Base-by-base conservation (phyloP, 2,113 vertebrate species). In the Larimichthys polyactis region DNA sequence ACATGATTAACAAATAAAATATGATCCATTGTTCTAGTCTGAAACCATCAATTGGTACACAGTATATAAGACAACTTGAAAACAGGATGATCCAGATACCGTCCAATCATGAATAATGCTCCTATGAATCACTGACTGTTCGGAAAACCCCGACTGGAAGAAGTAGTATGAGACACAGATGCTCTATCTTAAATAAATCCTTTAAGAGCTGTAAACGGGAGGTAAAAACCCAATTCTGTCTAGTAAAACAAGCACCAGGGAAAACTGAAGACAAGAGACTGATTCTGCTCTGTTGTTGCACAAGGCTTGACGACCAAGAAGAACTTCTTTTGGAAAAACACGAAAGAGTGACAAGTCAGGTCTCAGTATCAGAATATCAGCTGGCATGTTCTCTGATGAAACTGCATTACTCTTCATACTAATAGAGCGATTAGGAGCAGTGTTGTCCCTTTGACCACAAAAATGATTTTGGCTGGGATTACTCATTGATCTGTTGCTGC, bases 401-500 rank as follows among this genome's bases (percentile, higher is more conserved):
- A 32, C 68, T 73, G 14, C 22, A 57, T 27, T 58, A 24, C 40
- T 76, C 66, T 64, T 62, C 48, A 43, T 5, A 67, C 20, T 68
- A 72, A 73, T 58, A 66, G 29, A 57, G 36, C 11, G 17, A 75
- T 72, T 43, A 75, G 62, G 29, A 51, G 60, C 43, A 22, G 69
- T 17, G 12, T 59, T 59, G 76, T 78, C 65, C 54, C 27, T 75
- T 65, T 80, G 10, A 71, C 69, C 81, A 70, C 46, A 67, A 29
- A 73, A 69, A 75, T 46, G 29, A 62, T 78, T 79, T 66, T 20
- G 70, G 51, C 76, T 52, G n/a, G 11, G 67, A 4, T 75, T 59
- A 22, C 24, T 67, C 67, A 83, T 79, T 58, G 81, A 79, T 91
- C 75, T 16, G 52, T 66, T 77, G 66, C 43, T 88, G 65, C 67